phyloP scores from a whole-genome alignment of 2,113 vertebrate genomes.

The Dipodomys spectabilis region DNA sequence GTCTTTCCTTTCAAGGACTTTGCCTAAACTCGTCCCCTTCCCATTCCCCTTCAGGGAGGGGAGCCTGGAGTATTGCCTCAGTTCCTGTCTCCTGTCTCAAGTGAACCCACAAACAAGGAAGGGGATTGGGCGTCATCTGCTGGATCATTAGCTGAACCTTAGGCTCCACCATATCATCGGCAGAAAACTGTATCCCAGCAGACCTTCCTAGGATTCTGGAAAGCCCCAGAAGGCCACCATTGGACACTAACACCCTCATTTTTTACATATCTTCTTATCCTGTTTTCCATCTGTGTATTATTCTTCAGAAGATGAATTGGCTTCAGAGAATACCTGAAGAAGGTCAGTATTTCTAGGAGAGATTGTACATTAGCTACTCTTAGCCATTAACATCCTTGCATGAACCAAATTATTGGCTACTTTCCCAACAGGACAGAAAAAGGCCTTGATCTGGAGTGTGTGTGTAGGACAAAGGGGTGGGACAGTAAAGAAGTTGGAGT shows the following conservation, averaged over 20 bases:
- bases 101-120: neutral
- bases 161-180: neutral
- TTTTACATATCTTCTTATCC: neutral
- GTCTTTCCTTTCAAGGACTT: neutral
- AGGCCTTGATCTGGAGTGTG: constrained; percentile 19
- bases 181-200: neutral
- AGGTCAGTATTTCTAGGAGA: constrained; percentile 35
- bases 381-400: neutral
- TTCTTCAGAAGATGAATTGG: neutral
- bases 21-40: neutral
- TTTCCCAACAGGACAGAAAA: constrained; percentile 40
- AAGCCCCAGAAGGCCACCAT: neutral
- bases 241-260: neutral
- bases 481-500: neutral
- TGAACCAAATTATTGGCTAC: constrained; percentile 7
- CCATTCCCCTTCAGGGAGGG: neutral
- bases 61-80: neutral
- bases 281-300: neutral
- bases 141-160: neutral
- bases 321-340: neutral
- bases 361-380: neutral
- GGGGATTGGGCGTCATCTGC: neutral
- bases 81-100: no score
- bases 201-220: neutral
- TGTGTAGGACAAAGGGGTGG: neutral